Percentiles rank a stretch among this genome's conserved stretches.
These are phyloP conservation scores for Mechanitis mazaeus DNA, from an alignment of 2,888 invertebrate genomes.

Conservation along the genomic window DNA sequence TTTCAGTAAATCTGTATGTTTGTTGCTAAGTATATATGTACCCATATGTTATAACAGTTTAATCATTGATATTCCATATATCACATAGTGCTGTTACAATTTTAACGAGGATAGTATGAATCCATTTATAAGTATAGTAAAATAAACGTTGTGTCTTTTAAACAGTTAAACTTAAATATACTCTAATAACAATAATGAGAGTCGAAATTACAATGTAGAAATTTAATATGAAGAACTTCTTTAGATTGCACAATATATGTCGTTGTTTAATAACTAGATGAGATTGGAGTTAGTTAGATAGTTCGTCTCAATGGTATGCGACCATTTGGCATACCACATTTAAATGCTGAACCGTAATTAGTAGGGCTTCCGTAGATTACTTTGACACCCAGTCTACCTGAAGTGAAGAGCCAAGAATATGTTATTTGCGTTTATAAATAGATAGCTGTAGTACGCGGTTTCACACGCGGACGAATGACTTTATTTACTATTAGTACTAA, in stretches of 20 bases:
- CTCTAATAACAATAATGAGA: neutral
- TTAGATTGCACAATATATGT: slow-evolving; percentile 10
- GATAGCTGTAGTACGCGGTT: too few relatives aligned
- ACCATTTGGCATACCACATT: too few relatives aligned
- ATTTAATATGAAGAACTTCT: slow-evolving; percentile 8
- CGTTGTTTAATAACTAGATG: slow-evolving; percentile 21
- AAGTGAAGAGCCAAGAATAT: too few relatives aligned
- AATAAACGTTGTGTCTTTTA: neutral
- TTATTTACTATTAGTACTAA: too few relatives aligned
- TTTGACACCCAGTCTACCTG: too few relatives aligned
- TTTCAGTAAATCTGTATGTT: too few relatives aligned
- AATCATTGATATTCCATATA: neutral
- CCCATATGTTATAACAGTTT: neutral
- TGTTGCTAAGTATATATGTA: too few relatives aligned
- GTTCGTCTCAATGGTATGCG: slow-evolving; percentile 8
- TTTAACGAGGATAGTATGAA: neutral
- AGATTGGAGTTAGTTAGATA: slow-evolving; percentile 15
- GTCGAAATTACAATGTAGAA: slow-evolving; percentile 1
- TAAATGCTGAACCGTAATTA: too few relatives aligned
- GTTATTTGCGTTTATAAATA: too few relatives aligned
- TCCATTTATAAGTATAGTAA: neutral
- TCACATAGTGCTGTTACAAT: neutral
- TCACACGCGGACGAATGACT: too few relatives aligned
- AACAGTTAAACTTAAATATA: neutral
- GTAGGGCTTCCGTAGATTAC: too few relatives aligned